These are phyloP conservation scores for Sphyrna mokarran DNA, from an alignment of 2,113 vertebrate genomes.

Conservation along the genomic window DNA sequence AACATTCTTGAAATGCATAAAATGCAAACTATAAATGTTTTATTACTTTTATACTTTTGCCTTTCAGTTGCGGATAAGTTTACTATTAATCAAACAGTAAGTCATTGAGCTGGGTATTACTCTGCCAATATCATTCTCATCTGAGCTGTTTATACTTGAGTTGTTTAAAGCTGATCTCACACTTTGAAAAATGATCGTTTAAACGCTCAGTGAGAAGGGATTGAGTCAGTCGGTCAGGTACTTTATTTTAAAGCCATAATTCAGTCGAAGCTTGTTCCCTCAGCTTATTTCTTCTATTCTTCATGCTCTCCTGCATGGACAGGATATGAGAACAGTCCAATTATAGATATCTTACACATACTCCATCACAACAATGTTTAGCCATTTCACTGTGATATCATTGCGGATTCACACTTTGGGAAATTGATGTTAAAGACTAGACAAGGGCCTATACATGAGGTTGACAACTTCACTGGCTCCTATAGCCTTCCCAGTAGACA, in stretches of 20 bases:
- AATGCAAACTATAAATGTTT: constrained; percentile 14
- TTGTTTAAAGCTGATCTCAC: not conserved
- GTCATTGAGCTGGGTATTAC: constrained; percentile 38
- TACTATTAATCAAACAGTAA: constrained; percentile 10
- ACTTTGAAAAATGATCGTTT: not conserved
- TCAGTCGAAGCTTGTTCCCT: not conserved
- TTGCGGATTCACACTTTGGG: not conserved
- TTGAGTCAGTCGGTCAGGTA: not conserved
- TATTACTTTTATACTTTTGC: constrained; percentile 3
- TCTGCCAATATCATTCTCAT: constrained; percentile 35
- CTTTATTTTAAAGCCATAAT: not conserved
- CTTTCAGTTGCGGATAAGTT: not conserved
- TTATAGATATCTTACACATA: not conserved
- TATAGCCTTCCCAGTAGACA: not conserved
- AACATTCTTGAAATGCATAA: constrained; percentile 13
- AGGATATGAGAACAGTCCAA: not conserved
- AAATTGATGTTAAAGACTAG: not conserved
- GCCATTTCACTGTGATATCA: not conserved
- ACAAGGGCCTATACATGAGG: not conserved
- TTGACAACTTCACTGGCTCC: not conserved
- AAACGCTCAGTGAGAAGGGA: not conserved
- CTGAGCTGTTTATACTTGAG: not conserved
- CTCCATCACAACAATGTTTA: not conserved
- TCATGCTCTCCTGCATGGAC: not conserved
- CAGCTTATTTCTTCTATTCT: not conserved